Conservation (phyloP, 2,113 vertebrate genomes). For the Misgurnus anguillicaudatus region DNA sequence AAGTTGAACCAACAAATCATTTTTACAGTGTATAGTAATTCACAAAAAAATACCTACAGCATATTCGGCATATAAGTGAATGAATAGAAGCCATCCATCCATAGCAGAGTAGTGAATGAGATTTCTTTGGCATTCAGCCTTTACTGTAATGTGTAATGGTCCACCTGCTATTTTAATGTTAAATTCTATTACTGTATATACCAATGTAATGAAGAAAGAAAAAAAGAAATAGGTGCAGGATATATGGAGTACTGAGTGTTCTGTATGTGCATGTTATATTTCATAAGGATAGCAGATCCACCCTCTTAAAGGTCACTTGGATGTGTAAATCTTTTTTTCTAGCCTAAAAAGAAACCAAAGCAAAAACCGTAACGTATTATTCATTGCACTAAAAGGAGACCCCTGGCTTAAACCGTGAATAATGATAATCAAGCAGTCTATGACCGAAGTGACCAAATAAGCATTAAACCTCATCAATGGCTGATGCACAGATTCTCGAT, state of each 20-base stretch:
- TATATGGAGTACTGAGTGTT: constrained; percentile 9
- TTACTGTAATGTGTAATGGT: constrained; percentile 11
- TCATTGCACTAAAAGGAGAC: background rate
- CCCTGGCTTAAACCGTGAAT: constrained; percentile 1
- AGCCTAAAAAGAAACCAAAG: background rate
- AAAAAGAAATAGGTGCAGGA: background rate
- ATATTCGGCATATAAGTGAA: background rate
- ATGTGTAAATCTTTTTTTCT: constrained; percentile 8
- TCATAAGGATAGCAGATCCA: constrained; percentile 8
- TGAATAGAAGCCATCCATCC: constrained; percentile 19
- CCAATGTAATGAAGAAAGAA: background rate
- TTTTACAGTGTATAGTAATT: background rate
- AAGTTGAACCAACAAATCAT: too few relatives aligned
- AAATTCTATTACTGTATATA: background rate
- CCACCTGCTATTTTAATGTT: background rate
- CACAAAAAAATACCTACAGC: constrained; percentile 35
- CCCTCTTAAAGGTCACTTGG: constrained; percentile 46
- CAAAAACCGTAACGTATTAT: background rate
- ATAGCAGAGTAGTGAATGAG: constrained; percentile 17
- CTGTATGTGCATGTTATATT: background rate
- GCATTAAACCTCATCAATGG: constrained; percentile 16
- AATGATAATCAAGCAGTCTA: constrained; percentile 3
- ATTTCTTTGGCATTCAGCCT: constrained; percentile 56
- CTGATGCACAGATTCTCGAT: constrained; percentile 36
- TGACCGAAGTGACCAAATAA: constrained; percentile 19